These are phyloP conservation scores for Lathronympha strigana DNA, from an alignment of 2,888 invertebrate species.

Conservation along the genomic window DNA sequence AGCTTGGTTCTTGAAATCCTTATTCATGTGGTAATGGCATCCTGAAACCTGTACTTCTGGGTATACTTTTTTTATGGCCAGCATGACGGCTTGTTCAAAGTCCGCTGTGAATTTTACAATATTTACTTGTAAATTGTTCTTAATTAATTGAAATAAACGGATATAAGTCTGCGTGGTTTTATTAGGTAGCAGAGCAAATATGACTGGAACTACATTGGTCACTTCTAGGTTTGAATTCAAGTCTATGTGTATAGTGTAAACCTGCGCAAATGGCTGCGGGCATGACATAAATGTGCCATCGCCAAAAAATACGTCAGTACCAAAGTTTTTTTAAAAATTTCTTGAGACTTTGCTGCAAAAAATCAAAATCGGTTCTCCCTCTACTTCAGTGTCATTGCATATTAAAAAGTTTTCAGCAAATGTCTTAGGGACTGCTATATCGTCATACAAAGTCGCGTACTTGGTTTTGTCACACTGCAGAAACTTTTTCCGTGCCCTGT, in stretches of 20 bases:
- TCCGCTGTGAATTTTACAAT: slow-evolving; percentile 3
- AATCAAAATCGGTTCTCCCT: not conserved
- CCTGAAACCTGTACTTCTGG: not conserved
- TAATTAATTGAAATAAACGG: slow-evolving; percentile 3
- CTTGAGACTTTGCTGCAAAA: not conserved
- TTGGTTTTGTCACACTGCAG: slow-evolving; percentile 5
- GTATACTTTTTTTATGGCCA: not conserved
- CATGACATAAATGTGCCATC: slow-evolving; percentile 2
- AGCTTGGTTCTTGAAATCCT: not conserved
- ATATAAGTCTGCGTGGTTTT: slow-evolving; percentile 1
- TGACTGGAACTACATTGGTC: not conserved
- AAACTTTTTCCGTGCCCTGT: slow-evolving; percentile 9
- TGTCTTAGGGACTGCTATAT: slow-evolving; percentile 4
- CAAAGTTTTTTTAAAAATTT: not conserved
- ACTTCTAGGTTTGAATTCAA: not conserved
- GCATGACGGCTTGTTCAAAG: slow-evolving; percentile 3
- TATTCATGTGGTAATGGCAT: not conserved
- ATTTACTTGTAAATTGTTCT: not conserved
- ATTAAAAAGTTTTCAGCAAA: slow-evolving; percentile 1
- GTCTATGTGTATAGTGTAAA: not conserved
- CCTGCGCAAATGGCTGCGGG: not conserved
- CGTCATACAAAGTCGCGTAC: slow-evolving; percentile 4
- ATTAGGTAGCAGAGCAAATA: slow-evolving; percentile 15
- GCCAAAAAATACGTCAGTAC: not conserved
- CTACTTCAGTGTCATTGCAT: not conserved